These are phyloP conservation scores for Heterodera filipjevi DNA, from an alignment of 2,888 invertebrate species.

Conservation along the genomic window DNA sequence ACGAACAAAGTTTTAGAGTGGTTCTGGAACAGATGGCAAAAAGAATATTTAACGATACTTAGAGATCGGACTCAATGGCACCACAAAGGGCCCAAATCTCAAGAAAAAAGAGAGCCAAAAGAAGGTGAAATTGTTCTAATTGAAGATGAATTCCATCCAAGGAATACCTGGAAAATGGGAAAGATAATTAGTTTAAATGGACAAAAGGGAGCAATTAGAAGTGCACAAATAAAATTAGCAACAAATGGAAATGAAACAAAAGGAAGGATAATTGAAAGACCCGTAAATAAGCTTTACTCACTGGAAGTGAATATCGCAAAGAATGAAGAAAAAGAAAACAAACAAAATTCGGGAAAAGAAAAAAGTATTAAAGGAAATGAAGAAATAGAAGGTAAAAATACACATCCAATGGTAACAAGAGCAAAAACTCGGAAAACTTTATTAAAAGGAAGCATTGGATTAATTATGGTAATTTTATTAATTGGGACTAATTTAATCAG, in stretches of 20 bases:
- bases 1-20: background rate
- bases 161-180: background rate
- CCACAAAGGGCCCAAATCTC: background rate
- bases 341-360: background rate
- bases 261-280: background rate
- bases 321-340: background rate
- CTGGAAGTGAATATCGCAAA: background rate
- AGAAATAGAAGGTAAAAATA: background rate
- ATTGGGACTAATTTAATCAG: background rate
- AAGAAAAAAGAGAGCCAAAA: background rate
- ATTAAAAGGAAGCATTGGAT: background rate
- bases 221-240: background rate
- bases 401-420: slow-evolving; percentile 3
- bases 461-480: background rate
- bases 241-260: background rate
- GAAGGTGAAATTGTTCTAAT: background rate
- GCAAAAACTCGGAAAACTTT: background rate
- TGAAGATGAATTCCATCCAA: background rate
- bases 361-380: background rate
- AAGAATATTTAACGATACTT: background rate
- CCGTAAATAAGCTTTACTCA: slow-evolving; percentile 5
- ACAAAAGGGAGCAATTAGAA: background rate
- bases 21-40: background rate
- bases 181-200: background rate
- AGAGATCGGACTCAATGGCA: background rate